Base-by-base conservation (phyloP, 2,113 vertebrate genomes). In the Peromyscus californicus region DNA sequence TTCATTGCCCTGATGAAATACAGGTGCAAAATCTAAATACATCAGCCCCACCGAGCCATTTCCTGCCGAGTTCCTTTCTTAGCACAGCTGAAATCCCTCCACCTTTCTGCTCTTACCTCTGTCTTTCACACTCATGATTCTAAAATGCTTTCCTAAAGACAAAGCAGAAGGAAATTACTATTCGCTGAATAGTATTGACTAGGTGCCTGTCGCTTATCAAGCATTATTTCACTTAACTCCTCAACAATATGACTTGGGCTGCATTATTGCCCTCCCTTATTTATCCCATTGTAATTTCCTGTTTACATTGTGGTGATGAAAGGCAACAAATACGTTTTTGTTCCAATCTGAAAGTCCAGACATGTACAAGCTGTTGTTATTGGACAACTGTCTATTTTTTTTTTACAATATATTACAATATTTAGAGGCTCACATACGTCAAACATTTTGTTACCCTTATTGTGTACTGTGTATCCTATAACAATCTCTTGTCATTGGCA, bases 1-100 rank as follows among this genome's bases (percentile, higher is more conserved):
- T 98, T 98, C 97, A 97, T 97, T 97, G 74, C 95, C 88, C 96
- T 98, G 98, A 98, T 98, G 98, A 98, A 98, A 98, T 98, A 98
- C 98, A 98, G 98, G 98, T 99, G 98, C 96, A 97, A 98, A 98
- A 95, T 94, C 95, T 97, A 98, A 98, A 97, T 93, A 88, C 92
- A 93, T 91, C 93, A 75, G 88, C 98, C 97, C 97, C 94, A 45
- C 90, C 97, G 98, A 86, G 19, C 92, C 74, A 95, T 97, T 98
- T 98, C 91, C 90, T 96, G 96, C 84, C 2, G 80, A 85, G 98
- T 98, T 96, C 90, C 97, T 98, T 98, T 95, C 96, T 95, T 97
- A 97, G 75, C 51, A 79, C 78, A 95, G 91, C 82, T 92, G 90
- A 94, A 97, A 90, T 80, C 51, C 89, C 57, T 87, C 36, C 36